Evolutionary conservation across 2,113 vertebrate genomes (phyloP).

Genomic region (Melozone crissalis): DNA sequence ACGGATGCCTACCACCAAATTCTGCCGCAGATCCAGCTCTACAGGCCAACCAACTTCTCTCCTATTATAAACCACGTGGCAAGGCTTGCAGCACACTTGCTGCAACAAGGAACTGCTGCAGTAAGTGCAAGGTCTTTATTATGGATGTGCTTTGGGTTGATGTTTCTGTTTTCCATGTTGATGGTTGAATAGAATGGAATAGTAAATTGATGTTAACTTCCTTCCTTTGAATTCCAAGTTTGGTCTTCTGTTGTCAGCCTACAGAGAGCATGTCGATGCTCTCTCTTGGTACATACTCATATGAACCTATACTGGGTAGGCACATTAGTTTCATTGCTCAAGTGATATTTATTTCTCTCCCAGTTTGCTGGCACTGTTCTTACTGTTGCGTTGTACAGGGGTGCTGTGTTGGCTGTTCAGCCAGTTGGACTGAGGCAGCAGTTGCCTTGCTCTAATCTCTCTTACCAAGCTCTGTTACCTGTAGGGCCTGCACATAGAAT

Average conservation of each 20-base stretch:
- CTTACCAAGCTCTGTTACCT: neutral
- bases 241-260: neutral
- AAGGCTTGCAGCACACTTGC: constrained; percentile 75
- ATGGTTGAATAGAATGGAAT: neutral
- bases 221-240: neutral
- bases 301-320: neutral
- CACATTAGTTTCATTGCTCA: neutral
- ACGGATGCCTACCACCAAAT: constrained; percentile 85
- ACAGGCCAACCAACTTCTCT: constrained; percentile 92
- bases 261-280: neutral
- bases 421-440: neutral
- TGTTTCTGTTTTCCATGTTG: neutral
- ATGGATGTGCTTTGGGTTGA: neutral
- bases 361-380: neutral
- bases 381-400: neutral
- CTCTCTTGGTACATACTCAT: neutral
- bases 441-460: neutral
- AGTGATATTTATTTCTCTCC: neutral
- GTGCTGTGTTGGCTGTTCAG: neutral
- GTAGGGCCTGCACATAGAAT: neutral
- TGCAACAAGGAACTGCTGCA: constrained; percentile 76
- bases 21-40: constrained; percentile 85
- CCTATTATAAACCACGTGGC: constrained; percentile 90
- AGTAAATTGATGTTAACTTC: neutral
- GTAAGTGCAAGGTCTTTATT: constrained; percentile 67